Base-by-base conservation (phyloP, 2,888 invertebrate genomes). In the Agrilus cyanescens region DNA sequence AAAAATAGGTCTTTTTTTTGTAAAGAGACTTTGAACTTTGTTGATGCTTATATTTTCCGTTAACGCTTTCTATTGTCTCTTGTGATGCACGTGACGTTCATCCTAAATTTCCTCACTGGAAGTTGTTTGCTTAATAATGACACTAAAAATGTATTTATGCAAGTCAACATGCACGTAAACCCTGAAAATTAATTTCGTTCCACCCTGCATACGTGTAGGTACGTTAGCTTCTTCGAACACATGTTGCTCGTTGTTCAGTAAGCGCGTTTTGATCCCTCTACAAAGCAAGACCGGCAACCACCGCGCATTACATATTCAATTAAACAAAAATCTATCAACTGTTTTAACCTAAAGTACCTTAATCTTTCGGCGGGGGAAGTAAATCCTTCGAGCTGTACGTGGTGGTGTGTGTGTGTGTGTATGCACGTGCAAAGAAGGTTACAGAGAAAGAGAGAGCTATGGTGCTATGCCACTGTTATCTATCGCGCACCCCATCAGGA, bases 261-360 rank as follows among this genome's bases (percentile, higher is more conserved):
- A 65, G 60, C 64, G 58, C 53, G 54, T 49, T 10, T 61, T 63
- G 59, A 63, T 57, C 61, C 54, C 49, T 49, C 56, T 57, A 57
- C 61, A 62, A 61, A 61, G 58, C 60, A 60, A 61, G 57, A 53
- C 57, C 55, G 47, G 54, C 53, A 57, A 55, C 25, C 25, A 25
- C 54, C 53, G 53, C 53, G 57, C 70, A 72, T 76, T 78, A 75
- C 75, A 75, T 78, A 78, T 79, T 79, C 78, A 78, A 79, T 78
- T 78, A 78, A 75, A 76, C 76, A 75, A 76, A 74, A 75, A 75
- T 74, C 71, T 72, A 73, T 76, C 70, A 67, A 67, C 66, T 66
- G 66, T 57, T 66, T 63, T 65, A 64, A 63, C 61, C 60, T 62
- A 66, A 61, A 66, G 64, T 61, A 63, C 61, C 61, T 58, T 66